Percentiles rank a stretch among this genome's conserved stretches.
Conservation (phyloP, 2,888 invertebrate genomes). For the Tanypteryx hageni region DNA sequence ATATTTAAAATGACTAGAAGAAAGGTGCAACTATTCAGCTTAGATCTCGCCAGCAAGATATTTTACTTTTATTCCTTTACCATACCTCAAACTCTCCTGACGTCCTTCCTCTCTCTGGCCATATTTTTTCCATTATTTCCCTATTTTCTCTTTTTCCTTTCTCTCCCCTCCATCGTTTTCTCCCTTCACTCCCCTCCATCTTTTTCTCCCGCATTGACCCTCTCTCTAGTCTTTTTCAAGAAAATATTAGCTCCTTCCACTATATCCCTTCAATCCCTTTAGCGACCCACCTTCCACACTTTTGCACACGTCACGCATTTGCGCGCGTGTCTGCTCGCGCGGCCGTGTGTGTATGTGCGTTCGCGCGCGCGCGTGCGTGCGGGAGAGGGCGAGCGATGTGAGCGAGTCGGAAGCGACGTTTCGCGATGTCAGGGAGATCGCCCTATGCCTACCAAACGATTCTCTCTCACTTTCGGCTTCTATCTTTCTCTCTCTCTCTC, state of each 20-base stretch:
- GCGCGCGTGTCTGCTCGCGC: not conserved
- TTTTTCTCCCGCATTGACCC: not conserved
- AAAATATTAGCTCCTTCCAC: not conserved
- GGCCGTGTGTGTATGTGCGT: not conserved
- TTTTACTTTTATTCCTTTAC: no score
- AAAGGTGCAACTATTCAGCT: no score
- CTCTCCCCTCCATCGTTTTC: no score
- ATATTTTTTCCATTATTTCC: no score
- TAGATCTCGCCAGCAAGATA: no score
- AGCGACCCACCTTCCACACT: not conserved
- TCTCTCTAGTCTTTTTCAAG: not conserved
- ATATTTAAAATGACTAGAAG: no score
- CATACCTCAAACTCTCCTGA: no score
- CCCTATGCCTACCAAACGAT: constrained; percentile 49
- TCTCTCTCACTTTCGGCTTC: not conserved
- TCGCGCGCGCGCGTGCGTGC: not conserved
- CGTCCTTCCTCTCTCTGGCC: no score
- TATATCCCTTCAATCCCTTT: not conserved
- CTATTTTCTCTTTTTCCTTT: no score
- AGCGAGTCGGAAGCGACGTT: constrained; percentile 26
- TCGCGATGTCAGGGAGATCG: not conserved
- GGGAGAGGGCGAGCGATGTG: constrained; percentile 9
- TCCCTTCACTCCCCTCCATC: not conserved
- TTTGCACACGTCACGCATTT: not conserved
- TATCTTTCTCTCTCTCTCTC: not conserved